Conservation (phyloP, 2,797 vertebrate species). For the Microcaecilia unicolor region DNA sequence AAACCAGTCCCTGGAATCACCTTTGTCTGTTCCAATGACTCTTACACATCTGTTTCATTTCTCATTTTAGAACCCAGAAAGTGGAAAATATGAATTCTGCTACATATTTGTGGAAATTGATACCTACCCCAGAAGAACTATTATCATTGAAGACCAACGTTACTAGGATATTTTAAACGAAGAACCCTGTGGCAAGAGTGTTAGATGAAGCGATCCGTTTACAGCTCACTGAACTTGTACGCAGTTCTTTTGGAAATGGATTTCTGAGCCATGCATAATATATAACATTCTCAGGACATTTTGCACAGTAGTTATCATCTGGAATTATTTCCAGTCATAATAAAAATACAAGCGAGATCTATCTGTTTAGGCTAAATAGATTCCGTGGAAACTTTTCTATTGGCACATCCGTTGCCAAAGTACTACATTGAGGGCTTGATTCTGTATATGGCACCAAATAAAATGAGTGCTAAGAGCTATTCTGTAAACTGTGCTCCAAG, state of each 20-base stretch:
- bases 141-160: conserved; percentile 86
- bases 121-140: conserved; percentile 74
- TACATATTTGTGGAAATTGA: conserved; percentile 87
- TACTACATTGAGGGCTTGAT: no score
- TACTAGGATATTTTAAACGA: conserved; percentile 3
- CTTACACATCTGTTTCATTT: not conserved
- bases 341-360: no score
- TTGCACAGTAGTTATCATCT: no score
- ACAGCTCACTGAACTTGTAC: not conserved
- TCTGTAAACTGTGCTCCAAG: no score
- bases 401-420: no score
- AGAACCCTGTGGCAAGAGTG: not conserved
- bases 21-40: not conserved
- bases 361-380: no score
- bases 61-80: conserved; percentile 68
- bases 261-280: no score
- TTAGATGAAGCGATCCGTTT: not conserved
- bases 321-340: no score
- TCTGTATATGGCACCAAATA: no score
- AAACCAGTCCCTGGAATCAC: not conserved
- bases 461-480: no score
- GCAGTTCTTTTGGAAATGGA: not conserved
- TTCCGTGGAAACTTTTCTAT: no score
- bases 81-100: conserved; percentile 73
- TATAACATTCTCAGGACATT: no score